Evolutionary conservation across 2,113 vertebrate species (phyloP).

Genomic region (Cephalopterus ornatus): DNA sequence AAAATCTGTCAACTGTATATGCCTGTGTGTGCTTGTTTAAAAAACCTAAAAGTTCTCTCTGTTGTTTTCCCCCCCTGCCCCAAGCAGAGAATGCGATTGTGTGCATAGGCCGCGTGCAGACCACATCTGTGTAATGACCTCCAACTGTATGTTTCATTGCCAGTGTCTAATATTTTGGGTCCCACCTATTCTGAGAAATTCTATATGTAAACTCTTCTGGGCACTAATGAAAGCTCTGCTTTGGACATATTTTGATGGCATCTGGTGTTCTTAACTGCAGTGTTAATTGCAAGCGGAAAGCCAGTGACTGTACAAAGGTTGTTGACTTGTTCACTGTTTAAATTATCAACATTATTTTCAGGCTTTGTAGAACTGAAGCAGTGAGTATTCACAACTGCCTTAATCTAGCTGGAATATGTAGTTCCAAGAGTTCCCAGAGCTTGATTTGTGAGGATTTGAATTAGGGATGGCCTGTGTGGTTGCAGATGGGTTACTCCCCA

Average conservation of each 20-base stretch:
- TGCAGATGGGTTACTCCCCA: background rate
- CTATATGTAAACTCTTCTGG: background rate
- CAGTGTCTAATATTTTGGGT: background rate
- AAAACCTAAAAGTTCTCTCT: background rate
- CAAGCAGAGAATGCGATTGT: background rate
- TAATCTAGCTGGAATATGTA: background rate
- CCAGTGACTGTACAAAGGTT: background rate
- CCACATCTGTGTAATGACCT: background rate
- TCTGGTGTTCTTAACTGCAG: background rate
- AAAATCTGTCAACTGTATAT: background rate
- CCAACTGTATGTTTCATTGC: background rate
- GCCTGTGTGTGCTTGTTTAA: fast-evolving
- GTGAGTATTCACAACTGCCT: background rate
- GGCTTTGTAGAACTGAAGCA: background rate
- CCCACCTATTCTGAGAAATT: background rate
- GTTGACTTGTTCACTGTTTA: background rate
- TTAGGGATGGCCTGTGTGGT: background rate
- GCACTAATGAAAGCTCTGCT: background rate
- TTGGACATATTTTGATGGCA: background rate
- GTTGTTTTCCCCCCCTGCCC: fast-evolving
- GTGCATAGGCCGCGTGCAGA: background rate
- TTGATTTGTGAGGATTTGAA: background rate
- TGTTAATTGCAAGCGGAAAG: background rate
- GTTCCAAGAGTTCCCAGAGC: background rate
- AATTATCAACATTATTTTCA: background rate